Percentiles rank a stretch among this genome's conserved stretches.
phyloP scores from a whole-genome alignment of 2,888 invertebrate species.

The Yponomeuta evonymella region DNA sequence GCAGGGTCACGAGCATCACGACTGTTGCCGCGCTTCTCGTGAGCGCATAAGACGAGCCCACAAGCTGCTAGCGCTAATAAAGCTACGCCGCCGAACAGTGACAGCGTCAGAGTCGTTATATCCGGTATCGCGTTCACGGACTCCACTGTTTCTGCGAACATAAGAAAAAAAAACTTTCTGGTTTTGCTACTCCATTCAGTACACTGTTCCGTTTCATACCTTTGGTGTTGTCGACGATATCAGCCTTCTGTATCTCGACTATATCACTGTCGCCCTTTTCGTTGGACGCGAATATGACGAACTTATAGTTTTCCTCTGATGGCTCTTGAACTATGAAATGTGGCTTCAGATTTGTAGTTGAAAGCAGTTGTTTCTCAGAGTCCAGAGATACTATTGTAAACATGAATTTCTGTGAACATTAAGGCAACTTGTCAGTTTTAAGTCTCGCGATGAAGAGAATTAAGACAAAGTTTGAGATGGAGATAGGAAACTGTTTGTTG shows the following conservation, averaged over 20 bases:
- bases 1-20: conserved; percentile 45
- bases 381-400: conserved; percentile 44
- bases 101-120: conserved; percentile 24
- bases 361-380: conserved; percentile 43
- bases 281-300: conserved; percentile 54
- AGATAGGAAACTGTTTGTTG: too few relatives aligned
- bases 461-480: too few relatives aligned
- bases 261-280: conserved; percentile 59
- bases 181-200: neutral
- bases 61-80: conserved; percentile 64
- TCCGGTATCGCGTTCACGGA: conserved; percentile 50
- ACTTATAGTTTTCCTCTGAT: conserved; percentile 47
- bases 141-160: conserved; percentile 28
- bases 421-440: neutral
- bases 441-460: too few relatives aligned
- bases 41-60: conserved; percentile 65
- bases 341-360: conserved; percentile 57
- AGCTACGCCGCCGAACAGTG: conserved; percentile 63
- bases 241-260: conserved; percentile 50
- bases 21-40: conserved; percentile 45
- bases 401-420: conserved; percentile 57
- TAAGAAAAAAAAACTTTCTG: neutral
- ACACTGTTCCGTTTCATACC: neutral
- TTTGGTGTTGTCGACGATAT: conserved; percentile 37
- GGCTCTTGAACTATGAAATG: conserved; percentile 56